Base-by-base conservation (phyloP, 2,888 invertebrate species). In the Meteorus cinctellus region DNA sequence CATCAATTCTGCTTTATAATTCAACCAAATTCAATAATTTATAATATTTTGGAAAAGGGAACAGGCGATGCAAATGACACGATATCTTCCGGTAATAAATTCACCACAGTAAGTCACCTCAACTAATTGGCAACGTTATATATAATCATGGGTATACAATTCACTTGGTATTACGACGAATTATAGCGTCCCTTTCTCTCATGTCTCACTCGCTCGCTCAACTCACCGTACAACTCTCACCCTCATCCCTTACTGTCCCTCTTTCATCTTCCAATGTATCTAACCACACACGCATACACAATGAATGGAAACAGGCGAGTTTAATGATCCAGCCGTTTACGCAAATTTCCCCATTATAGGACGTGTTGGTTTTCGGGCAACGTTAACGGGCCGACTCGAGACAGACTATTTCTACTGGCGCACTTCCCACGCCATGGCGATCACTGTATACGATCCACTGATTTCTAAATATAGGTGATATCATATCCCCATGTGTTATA, bases 41-140 rank as follows among this genome's bases (percentile, higher is more conserved):
- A 16, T 4, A 48, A n/a, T 4, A n/a, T 16, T 5, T 48, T 4
- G 63, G 27, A 34, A 27, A 69, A n/a, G 62, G 67, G 31, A 36
- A n/a, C 67, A 29, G 36, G 12, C 27, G 66, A 66, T 41, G 68
- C 29, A 31, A 79, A 77, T 76, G 72, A 82, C 81, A 55, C n/a
- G 82, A 81, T 84, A 86, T 86, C 84, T 84, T 81, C 81, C 80
- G 80, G 82, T 84, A 85, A 81, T 84, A 85, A 83, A 80, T 81
- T 84, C 84, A 87, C 86, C 87, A 87, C 86, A 84, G 87, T 89
- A 89, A 89, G 87, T 89, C 87, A 85, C 86, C 87, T 89, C 89
- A 89, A 89, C 89, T 89, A 89, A 89, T 89, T 89, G 89, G 89
- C 86, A 85, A 87, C 87, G 88, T 88, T 89, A 89, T 89, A 89